A percentile compares a stretch with the other conserved stretches of the same genome.
Conservation (phyloP, 2,113 vertebrate species). For the Cochlearius cochlearius region DNA sequence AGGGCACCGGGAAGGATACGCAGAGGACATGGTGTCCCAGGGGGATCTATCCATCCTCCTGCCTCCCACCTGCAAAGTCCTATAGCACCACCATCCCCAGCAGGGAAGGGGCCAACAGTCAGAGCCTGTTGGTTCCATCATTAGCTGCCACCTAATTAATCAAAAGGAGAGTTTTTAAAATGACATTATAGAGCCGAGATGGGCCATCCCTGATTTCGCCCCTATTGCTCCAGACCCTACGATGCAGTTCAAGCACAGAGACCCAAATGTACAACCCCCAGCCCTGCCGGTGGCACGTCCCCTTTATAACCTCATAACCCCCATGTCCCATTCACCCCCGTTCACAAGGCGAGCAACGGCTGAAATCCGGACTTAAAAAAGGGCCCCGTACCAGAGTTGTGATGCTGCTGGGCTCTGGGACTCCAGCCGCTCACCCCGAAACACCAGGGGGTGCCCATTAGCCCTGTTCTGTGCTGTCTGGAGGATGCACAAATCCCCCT, state of each 20-base stretch:
- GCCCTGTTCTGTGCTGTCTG: not conserved
- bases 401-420: not conserved
- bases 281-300: too few relatives aligned
- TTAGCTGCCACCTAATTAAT: not conserved
- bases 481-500: not conserved
- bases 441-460: not conserved
- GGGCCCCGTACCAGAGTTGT: not conserved
- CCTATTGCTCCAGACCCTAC: not conserved
- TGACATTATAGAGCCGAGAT: not conserved
- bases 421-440: not conserved
- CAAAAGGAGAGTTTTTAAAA: not conserved
- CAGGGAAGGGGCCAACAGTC: not conserved
- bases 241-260: not conserved
- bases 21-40: not conserved
- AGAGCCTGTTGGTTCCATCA: not conserved
- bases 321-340: not conserved
- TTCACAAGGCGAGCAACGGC: not conserved
- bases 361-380: not conserved
- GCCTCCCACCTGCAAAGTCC: not conserved
- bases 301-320: not conserved
- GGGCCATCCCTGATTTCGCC: not conserved
- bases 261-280: not conserved
- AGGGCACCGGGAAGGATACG: not conserved
- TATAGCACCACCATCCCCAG: not conserved
- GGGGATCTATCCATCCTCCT: not conserved